Percentiles rank a stretch among this genome's conserved stretches.
Evolutionary conservation across 2,888 invertebrate species (phyloP).

Genomic region (Tetropium fuscum): DNA sequence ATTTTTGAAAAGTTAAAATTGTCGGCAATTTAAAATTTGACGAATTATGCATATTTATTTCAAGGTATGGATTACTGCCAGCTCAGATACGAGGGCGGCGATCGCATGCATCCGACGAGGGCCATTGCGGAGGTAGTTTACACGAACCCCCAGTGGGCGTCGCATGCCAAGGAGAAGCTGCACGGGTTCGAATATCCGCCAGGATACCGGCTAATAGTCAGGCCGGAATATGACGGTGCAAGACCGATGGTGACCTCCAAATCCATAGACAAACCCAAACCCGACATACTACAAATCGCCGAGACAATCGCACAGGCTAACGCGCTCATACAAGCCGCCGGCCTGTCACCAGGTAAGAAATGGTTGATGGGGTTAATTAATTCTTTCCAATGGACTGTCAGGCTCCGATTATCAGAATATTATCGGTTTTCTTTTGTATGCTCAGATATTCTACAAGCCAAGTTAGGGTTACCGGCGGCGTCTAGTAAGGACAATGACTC

Average conservation of each 20-base stretch:
- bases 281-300: conserved; percentile 76
- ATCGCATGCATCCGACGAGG: conserved; percentile 66
- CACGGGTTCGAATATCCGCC: conserved; percentile 94
- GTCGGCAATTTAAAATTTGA: too few relatives aligned
- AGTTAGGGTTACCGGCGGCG: conserved; percentile 36
- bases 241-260: conserved; percentile 2
- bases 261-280: conserved; percentile 49
- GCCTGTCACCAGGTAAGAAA: conserved; percentile 59
- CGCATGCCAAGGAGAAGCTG: conserved; percentile 86
- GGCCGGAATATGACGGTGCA: conserved; percentile 68
- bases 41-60: too few relatives aligned
- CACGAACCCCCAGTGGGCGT: conserved; percentile 76
- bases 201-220: conserved; percentile 83
- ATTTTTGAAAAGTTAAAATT: too few relatives aligned
- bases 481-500: conserved; percentile 39
- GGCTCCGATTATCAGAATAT: too few relatives aligned
- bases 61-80: conserved; percentile 74
- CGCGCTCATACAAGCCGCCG: conserved; percentile 77
- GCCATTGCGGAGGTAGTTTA: conserved; percentile 78
- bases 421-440: too few relatives aligned
- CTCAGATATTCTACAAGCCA: conserved; percentile 42
- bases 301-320: conserved; percentile 85
- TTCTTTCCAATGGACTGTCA: too few relatives aligned
- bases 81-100: conserved; percentile 66
- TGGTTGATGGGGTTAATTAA: too few relatives aligned